These are phyloP conservation scores for Naja naja DNA, from an alignment of 2,113 vertebrate species.

Conservation along the genomic window DNA sequence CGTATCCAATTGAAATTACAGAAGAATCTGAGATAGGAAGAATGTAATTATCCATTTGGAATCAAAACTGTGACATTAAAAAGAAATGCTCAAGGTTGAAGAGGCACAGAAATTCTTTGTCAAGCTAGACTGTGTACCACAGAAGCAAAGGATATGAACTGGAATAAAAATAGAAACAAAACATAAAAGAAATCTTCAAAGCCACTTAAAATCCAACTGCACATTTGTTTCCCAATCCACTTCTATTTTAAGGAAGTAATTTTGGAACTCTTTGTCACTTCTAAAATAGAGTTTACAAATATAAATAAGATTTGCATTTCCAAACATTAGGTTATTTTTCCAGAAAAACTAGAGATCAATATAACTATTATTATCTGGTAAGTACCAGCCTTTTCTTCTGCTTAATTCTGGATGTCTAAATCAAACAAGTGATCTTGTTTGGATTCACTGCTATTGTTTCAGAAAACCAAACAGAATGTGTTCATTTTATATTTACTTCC, in stretches of 20 bases:
- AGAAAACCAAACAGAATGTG: neutral
- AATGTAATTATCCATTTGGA: constrained; percentile 73
- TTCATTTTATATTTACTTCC: neutral
- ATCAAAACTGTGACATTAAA: constrained; percentile 70
- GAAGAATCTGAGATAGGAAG: constrained; percentile 62
- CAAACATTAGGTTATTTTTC: neutral
- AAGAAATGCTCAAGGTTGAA: constrained; percentile 68
- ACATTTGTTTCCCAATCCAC: constrained; percentile 58
- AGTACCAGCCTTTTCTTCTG: neutral
- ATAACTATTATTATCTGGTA: neutral
- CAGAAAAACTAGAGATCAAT: neutral
- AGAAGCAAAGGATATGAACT: constrained; percentile 60
- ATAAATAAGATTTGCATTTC: constrained; percentile 18
- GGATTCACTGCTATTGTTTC: neutral
- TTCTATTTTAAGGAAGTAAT: constrained; percentile 52
- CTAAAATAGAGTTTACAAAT: constrained; percentile 50
- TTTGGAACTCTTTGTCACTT: constrained; percentile 41
- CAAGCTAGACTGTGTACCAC: constrained; percentile 53
- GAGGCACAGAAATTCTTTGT: constrained; percentile 60
- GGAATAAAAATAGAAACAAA: constrained; percentile 54
- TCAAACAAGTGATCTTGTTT: neutral
- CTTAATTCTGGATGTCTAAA: neutral
- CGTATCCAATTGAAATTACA: constrained; percentile 67
- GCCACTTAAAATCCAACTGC: constrained; percentile 62
- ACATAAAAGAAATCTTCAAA: constrained; percentile 62